Evolutionary conservation across 2,888 invertebrate species (phyloP).

Genomic region (Mythimna impura): DNA sequence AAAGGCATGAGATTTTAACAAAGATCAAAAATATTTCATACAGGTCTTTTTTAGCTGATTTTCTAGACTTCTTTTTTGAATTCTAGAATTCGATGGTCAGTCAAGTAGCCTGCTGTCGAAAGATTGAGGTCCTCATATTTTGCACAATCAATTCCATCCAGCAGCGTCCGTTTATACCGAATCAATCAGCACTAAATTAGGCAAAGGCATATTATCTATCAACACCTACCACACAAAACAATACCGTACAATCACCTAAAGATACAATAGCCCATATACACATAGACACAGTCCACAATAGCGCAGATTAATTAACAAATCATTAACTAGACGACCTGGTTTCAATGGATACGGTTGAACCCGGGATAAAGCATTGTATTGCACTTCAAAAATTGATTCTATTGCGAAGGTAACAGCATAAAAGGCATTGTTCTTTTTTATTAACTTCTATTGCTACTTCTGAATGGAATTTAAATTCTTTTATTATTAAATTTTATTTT

Average conservation of each 20-base stretch:
- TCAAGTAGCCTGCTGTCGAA: too few relatives aligned
- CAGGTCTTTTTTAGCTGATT: too few relatives aligned
- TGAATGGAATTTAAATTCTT: not conserved
- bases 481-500: not conserved
- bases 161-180: too few relatives aligned
- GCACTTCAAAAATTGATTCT: conserved; percentile 27
- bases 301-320: conserved; percentile 60
- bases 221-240: not conserved
- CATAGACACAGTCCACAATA: conserved; percentile 44
- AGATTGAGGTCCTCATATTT: too few relatives aligned
- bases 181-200: too few relatives aligned
- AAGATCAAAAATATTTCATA: too few relatives aligned
- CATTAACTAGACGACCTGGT: conserved; percentile 45
- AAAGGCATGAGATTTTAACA: too few relatives aligned
- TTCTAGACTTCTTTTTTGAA: too few relatives aligned
- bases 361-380: conserved; percentile 26
- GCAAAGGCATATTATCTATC: too few relatives aligned
- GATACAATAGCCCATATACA: conserved; percentile 20
- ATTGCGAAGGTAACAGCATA: not conserved
- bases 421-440: conserved; percentile 5
- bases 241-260: conserved; percentile 1
- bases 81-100: too few relatives aligned
- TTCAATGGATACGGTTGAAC: conserved; percentile 27
- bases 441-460: not conserved
- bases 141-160: too few relatives aligned